Conservation (phyloP, 2,888 invertebrate species). For the Drosophila macrospina region DNA sequence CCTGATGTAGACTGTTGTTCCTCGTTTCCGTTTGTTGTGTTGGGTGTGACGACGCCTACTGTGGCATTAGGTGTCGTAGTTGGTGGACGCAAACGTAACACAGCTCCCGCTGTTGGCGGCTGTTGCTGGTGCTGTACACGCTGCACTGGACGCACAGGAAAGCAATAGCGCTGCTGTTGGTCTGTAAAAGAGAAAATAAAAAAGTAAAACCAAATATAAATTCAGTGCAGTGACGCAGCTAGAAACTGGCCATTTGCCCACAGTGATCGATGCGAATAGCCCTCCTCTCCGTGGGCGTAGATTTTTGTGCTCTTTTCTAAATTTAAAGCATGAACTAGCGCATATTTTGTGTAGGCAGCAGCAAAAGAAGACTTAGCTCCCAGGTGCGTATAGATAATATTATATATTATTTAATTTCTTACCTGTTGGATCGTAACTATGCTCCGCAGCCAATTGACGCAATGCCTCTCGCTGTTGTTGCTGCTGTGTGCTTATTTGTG, state of each 20-base stretch:
- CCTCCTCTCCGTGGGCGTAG: constrained; percentile 64
- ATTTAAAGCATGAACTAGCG: constrained; percentile 75
- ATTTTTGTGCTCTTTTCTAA: constrained; percentile 63
- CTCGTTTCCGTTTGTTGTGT: constrained; percentile 72
- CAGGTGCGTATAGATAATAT: constrained; percentile 44
- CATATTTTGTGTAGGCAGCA: constrained; percentile 49
- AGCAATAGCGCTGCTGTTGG: constrained; percentile 84
- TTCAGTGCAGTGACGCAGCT: constrained; percentile 47
- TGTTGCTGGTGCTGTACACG: constrained; percentile 73
- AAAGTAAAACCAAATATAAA: not conserved
- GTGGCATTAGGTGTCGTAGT: constrained; percentile 81
- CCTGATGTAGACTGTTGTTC: constrained; percentile 35
- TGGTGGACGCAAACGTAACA: constrained; percentile 61
- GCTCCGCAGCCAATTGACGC: constrained; percentile 64
- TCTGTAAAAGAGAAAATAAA: constrained; percentile 47
- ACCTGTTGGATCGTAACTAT: constrained; percentile 67
- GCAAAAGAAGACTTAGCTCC: constrained; percentile 6
- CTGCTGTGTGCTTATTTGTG: constrained; percentile 49
- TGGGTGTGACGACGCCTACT: constrained; percentile 78
- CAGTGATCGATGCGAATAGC: constrained; percentile 35
- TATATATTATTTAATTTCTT: constrained; percentile 14
- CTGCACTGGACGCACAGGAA: constrained; percentile 84
- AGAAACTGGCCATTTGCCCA: constrained; percentile 58
- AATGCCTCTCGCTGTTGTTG: constrained; percentile 57
- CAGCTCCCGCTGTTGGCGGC: constrained; percentile 40